Conservation (phyloP, 2,113 vertebrate genomes). For the Lethenteron reissneri region DNA sequence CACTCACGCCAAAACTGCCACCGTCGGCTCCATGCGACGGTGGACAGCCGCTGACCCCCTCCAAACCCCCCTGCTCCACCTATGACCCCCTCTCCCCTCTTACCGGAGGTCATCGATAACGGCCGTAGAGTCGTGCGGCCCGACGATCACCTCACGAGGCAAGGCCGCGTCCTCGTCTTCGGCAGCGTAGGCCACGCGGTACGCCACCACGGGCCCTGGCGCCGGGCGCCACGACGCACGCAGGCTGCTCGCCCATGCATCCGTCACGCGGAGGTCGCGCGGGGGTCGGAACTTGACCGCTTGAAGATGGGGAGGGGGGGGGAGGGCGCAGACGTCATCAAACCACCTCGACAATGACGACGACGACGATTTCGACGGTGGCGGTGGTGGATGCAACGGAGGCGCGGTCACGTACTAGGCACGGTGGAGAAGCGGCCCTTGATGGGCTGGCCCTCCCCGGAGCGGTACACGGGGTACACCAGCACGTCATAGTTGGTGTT, state of each 20-base stretch:
- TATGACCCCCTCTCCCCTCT: not conserved
- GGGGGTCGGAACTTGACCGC: constrained; percentile 1
- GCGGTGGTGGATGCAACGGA: not conserved
- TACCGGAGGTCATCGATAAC: constrained; percentile 4
- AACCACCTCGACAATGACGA: not conserved
- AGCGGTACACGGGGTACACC: not conserved
- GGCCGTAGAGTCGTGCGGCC: not conserved
- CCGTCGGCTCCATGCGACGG: not conserved
- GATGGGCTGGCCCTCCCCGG: constrained; percentile 2
- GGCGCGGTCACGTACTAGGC: not conserved
- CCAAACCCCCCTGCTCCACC: not conserved
- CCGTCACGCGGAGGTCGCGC: constrained; percentile 35
- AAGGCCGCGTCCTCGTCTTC: constrained; percentile 3
- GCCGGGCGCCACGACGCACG: constrained; percentile 43
- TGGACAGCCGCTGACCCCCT: not conserved
- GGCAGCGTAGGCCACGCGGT: constrained; percentile 45
- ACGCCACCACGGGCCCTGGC: constrained; percentile 28
- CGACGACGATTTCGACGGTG: not conserved
- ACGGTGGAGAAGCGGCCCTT: not conserved
- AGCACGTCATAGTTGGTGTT: constrained; percentile 3
- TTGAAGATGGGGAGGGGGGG: not conserved
- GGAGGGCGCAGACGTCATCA: not conserved
- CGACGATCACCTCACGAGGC: not conserved
- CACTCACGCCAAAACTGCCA: not conserved
- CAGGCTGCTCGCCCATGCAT: constrained; percentile 45